These are phyloP conservation scores for Eledone cirrhosa DNA, from an alignment of 2,888 invertebrate species.

Conservation along the genomic window DNA sequence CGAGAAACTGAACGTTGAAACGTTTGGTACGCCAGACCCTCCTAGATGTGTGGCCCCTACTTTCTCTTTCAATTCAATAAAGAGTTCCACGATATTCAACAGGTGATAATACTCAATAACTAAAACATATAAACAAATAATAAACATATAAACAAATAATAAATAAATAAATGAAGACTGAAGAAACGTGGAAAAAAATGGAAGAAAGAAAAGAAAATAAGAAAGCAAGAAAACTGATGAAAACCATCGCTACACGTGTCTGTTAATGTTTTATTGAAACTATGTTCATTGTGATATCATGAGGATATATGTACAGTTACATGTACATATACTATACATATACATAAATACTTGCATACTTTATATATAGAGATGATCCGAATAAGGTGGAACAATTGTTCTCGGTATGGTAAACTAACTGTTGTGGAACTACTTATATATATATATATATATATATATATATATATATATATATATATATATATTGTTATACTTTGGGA, in stretches of 20 bases:
- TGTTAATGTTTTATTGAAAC: background rate
- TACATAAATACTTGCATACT: no score
- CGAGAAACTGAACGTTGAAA: conserved; percentile 9
- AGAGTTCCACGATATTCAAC: conserved; percentile 10
- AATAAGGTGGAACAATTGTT: no score
- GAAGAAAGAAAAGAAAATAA: background rate
- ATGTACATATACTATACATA: background rate
- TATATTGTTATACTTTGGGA: no score
- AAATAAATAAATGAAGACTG: background rate
- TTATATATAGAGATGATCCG: no score
- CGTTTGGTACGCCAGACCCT: background rate
- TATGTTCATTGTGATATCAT: background rate
- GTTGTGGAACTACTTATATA: no score
- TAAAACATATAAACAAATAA: background rate
- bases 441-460: no score
- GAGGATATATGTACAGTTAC: background rate
- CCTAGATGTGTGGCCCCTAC: background rate
- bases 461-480: no score
- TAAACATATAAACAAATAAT: background rate
- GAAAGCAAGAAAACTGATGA: background rate
- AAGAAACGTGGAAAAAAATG: background rate
- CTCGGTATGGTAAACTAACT: no score
- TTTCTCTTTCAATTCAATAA: conserved; percentile 5
- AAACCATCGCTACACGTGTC: background rate
- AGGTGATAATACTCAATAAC: background rate